Base-by-base conservation (phyloP, 2,113 vertebrate genomes). In the Thomomys bottae region DNA sequence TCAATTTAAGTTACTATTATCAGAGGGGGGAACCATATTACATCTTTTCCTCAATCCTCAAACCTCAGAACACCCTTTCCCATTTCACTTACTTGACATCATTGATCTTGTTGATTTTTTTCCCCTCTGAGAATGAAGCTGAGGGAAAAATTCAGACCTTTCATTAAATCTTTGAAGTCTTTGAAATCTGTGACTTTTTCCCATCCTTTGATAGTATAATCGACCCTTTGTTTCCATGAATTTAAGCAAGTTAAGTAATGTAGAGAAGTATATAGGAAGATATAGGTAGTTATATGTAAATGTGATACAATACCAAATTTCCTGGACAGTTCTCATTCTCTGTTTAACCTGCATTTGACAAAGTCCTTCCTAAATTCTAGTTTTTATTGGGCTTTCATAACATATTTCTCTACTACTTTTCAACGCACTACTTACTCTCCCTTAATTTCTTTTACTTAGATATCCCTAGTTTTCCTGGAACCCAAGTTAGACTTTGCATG, bases 41-140 rank as follows among this genome's bases (percentile, higher is more conserved):
- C 8, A 42, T 81, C 32, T 87, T 86, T 38, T 91, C 24, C 40
- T 87, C 42, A 61, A 1, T 40, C 75, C 40, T 92, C 42, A 83
- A 89, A 90, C 40, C 24, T 84, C 40, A 70, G 61, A 40, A 8
- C 36, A 17, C n/a, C 54, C 11, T 1, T 30, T 80, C 14, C 30
- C 9, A 61, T 9, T 63, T 4, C 34, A 15, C 26, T 80, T 30
- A 67, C 24, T 89, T 54, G 49, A 17, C 63, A 87, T 64, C 68
- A 75, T 34, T 38, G 24, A 72, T 82, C 49, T 54, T 54, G 49
- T 54, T n/a, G 57, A 72, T 68, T 36, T 57, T 84, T 80, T 71
- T 87, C 85, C 91, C 87, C 57, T 88, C 59, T 93, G 82, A 72
- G 26, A 89, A 59, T 70, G 76, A 88, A 77, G 30, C n/a, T 86